Evolutionary conservation across 1,140 invertebrate species (phyloP), one percentile per base, ranked within the genome.

Genomic region (Sweltsa coloradensis): DNA sequence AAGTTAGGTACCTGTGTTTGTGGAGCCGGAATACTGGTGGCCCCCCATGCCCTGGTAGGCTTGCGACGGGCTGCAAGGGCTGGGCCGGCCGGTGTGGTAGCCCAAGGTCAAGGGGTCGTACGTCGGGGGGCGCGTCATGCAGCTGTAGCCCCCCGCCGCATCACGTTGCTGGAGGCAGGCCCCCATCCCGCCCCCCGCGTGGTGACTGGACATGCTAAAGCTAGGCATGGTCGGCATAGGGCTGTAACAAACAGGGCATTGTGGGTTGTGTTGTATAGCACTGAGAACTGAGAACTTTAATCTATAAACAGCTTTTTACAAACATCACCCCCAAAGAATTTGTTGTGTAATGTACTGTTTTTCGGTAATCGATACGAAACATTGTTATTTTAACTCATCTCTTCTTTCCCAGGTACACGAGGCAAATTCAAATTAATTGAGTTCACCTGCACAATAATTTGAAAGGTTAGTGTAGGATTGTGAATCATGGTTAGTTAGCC

Each of bases 91-190:
- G 39, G 67, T 68, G 59, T 75, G 78, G 39, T 75, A 71, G 3
- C 53, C 65, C 14, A 85, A 70, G 49, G 79, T 74, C 14, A 85
- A 64, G 2, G 76, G 73, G 53, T 84, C 81, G 62, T 85, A 79
- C 25, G 65, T 65, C 9, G 72, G 66, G 1, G 71, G 63, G 34
- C 73, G 57, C 26, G 71, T 66, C 58, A 83, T 79, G 62, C 81
- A 83, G 24, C 72, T 70, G 51, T 81, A 81, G 13, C 65, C 64
- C 51, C 34, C 53, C 53, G 70, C 71, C 14, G 60, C 37, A 53
- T 81, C 78, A 9, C 77, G 66, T 57, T 81, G 78, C 59, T 84
- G 81, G 14, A 85, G 67, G 64, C 81, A 78, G 1, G 74, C 69
- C 22, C 71, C 49, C 53, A 64, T 62, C 16, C 61, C 61, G 63